Conservation (phyloP, 1,140 invertebrate species). For the Dendrolimus punctatus region DNA sequence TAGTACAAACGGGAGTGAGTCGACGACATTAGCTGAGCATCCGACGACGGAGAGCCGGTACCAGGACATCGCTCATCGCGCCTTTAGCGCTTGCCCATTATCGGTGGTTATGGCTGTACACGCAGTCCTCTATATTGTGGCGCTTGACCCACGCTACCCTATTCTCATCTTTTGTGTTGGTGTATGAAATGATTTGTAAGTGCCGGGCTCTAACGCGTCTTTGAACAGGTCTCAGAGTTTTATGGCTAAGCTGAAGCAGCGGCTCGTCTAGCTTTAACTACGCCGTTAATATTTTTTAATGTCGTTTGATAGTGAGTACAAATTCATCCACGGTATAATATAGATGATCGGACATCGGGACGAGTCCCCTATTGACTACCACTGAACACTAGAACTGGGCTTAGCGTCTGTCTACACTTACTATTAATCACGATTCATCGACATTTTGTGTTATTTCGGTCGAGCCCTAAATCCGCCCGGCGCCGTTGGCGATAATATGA, state of each 20-base stretch:
- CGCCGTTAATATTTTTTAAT: conserved; percentile 31
- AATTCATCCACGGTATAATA: conserved; percentile 45
- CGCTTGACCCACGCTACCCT: conserved; percentile 15
- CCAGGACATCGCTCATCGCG: conserved; percentile 11
- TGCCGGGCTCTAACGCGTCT: conserved; percentile 22
- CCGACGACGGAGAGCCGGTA: conserved; percentile 13
- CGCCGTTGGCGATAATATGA: conserved; percentile 49
- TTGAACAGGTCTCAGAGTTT: conserved; percentile 25
- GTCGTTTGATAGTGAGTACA: conserved; percentile 29
- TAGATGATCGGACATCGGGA: conserved; percentile 33
- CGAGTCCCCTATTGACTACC: conserved; percentile 48
- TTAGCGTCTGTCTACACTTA: conserved; percentile 53
- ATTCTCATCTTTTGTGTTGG: conserved; percentile 12
- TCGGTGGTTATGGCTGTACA: neutral
- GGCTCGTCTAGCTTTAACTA: conserved; percentile 39
- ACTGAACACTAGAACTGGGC: conserved; percentile 49
- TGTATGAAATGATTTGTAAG: conserved; percentile 23
- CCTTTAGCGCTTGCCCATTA: neutral
- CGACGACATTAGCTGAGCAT: conserved; percentile 17
- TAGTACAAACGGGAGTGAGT: conserved; percentile 53
- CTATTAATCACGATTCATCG: conserved; percentile 42
- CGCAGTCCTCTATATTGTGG: conserved; percentile 11
- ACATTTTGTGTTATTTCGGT: conserved; percentile 44
- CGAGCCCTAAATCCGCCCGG: conserved; percentile 50
- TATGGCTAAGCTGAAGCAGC: conserved; percentile 54